Conservation (phyloP, 2,797 vertebrate species). For the Thripadectes ignobilis region DNA sequence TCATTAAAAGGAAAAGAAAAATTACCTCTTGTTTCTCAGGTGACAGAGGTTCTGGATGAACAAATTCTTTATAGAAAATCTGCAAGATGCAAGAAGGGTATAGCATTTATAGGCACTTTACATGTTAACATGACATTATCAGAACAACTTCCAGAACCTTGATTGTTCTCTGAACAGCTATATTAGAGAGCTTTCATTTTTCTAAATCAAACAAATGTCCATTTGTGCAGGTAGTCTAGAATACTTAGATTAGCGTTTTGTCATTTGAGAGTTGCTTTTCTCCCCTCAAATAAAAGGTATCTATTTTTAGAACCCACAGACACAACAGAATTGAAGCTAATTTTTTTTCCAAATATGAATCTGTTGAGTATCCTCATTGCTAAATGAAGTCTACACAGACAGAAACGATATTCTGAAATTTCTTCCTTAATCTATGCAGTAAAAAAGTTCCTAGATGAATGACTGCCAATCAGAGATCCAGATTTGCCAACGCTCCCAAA, state of each 20-base stretch:
- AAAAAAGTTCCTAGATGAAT: neutral
- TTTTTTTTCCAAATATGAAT: neutral
- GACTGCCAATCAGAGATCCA: neutral
- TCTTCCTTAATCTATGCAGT: neutral
- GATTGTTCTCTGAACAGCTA: neutral
- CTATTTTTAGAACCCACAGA: neutral
- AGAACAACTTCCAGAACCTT: neutral
- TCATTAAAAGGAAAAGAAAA: neutral
- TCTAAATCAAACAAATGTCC: neutral
- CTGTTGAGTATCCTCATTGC: neutral
- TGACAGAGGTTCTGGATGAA: constrained; percentile 82
- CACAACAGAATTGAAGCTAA: neutral
- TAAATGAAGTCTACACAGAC: neutral
- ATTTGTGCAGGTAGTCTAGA: neutral
- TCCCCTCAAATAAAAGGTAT: neutral
- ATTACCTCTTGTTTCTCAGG: constrained; percentile 77
- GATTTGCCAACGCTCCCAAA: neutral
- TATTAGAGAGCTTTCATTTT: neutral
- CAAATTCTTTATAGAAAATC: constrained; percentile 84
- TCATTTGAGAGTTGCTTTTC: neutral
- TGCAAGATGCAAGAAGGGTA: constrained; percentile 22
- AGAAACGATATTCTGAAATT: neutral
- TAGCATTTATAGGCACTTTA: neutral
- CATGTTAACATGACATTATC: neutral
- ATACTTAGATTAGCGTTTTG: neutral